These are phyloP conservation scores for Cyclargus thomasi DNA, from an alignment of 1,140 invertebrate species.

Conservation along the genomic window DNA sequence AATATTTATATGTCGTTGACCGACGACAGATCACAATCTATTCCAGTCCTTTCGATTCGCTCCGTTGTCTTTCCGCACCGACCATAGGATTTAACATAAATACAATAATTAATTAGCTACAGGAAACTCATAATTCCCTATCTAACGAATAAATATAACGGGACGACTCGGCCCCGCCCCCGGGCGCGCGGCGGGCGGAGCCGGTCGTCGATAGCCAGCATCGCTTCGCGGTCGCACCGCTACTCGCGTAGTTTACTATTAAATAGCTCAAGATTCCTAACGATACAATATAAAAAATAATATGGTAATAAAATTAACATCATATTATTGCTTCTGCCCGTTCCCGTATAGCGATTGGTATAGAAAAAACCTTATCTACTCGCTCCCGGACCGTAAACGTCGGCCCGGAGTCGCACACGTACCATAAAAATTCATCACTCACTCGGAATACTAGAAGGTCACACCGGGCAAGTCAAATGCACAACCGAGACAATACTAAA, in stretches of 20 bases:
- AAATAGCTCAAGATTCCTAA: constrained; percentile 70
- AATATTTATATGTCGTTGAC: constrained; percentile 75
- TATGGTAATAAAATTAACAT: constrained; percentile 75
- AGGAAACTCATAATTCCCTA: constrained; percentile 73
- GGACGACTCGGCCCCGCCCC: constrained; percentile 47
- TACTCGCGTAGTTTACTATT: constrained; percentile 65
- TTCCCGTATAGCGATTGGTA: constrained; percentile 75
- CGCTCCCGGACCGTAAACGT: constrained; percentile 48
- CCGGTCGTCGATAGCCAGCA: constrained; percentile 62
- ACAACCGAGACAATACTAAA: constrained; percentile 74
- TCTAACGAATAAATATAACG: constrained; percentile 74
- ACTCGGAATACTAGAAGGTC: constrained; percentile 53
- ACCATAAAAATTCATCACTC: constrained; percentile 32
- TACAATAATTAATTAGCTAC: constrained; percentile 66
- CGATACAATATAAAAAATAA: constrained; percentile 75
- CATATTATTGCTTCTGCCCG: constrained; percentile 75
- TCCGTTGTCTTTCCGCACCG: constrained; percentile 61
- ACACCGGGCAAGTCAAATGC: constrained; percentile 71
- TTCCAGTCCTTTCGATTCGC: constrained; percentile 66
- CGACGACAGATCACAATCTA: constrained; percentile 75
- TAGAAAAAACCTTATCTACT: constrained; percentile 72
- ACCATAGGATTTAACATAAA: constrained; percentile 69
- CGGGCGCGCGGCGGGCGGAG: background rate
- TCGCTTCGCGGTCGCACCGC: constrained; percentile 72
- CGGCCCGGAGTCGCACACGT: constrained; percentile 45